These are phyloP conservation scores for Lemur catta DNA, from an alignment of 2,797 vertebrate species.

Conservation along the genomic window DNA sequence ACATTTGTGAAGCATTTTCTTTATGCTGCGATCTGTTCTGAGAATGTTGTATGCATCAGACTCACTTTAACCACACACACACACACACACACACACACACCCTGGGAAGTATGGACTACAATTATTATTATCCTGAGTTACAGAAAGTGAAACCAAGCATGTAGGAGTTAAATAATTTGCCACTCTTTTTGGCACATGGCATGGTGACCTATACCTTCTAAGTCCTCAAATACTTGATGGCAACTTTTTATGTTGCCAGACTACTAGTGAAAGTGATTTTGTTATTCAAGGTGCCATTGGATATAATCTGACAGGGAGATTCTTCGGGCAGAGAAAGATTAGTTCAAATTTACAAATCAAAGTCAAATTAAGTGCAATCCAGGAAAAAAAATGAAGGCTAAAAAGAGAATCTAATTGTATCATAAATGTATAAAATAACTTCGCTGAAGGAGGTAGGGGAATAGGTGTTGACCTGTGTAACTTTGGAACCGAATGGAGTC, in stretches of 20 bases:
- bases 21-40: no score
- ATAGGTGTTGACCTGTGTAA: background rate
- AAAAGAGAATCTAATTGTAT: background rate
- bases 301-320: background rate
- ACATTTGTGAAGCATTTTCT: no score
- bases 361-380: background rate
- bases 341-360: background rate
- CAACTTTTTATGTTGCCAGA: background rate
- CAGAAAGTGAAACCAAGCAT: background rate
- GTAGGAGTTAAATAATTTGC: background rate
- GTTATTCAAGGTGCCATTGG: background rate
- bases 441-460: background rate
- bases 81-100: background rate
- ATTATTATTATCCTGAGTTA: background rate
- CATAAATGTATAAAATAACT: background rate
- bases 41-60: background rate
- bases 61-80: background rate
- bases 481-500: background rate
- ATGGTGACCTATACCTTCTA: background rate
- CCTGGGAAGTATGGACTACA: background rate
- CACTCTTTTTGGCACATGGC: background rate
- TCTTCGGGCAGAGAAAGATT: background rate
- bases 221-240: background rate
- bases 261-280: background rate
- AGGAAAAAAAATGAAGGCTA: background rate